Evolutionary conservation across 2,797 vertebrate genomes (phyloP).

Genomic region (Furcifer pardalis): DNA sequence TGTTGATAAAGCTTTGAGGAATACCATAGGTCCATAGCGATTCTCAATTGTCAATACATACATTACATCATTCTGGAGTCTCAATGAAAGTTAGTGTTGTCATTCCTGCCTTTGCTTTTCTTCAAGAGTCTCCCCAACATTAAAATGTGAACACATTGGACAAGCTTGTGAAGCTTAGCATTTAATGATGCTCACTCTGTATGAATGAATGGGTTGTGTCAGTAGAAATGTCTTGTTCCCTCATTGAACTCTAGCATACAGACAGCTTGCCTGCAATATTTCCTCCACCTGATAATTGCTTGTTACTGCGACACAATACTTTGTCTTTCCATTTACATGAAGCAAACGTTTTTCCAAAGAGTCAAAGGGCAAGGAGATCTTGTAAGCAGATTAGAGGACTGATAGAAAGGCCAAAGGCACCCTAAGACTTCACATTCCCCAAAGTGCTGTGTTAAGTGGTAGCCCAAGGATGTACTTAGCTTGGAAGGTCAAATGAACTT

Average conservation of each 20-base stretch:
- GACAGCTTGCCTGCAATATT: constrained; percentile 16
- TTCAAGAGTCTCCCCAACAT: not conserved
- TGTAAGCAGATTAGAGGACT: constrained; percentile 66
- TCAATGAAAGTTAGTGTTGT: not conserved
- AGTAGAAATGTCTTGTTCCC: not conserved
- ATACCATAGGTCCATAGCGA: too few relatives aligned
- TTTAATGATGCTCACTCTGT: not conserved
- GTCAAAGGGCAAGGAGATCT: constrained; percentile 56
- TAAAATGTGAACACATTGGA: not conserved
- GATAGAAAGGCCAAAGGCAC: constrained; percentile 64
- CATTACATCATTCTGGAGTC: too few relatives aligned
- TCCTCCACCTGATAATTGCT: not conserved
- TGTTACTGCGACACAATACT: constrained; percentile 49
- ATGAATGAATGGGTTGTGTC: not conserved
- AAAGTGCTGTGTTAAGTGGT: constrained; percentile 63
- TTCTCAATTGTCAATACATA: too few relatives aligned
- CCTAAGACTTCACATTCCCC: constrained; percentile 66
- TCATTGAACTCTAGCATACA: not conserved
- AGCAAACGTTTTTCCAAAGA: constrained; percentile 66
- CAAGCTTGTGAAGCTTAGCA: not conserved
- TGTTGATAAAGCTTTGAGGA: too few relatives aligned
- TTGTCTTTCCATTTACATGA: constrained; percentile 53
- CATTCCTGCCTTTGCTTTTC: not conserved
- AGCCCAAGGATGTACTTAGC: constrained; percentile 72
- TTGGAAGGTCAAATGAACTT: constrained; percentile 70